Evolutionary conservation across 2,797 vertebrate species (phyloP).

Genomic region (Steatocranus sp.): DNA sequence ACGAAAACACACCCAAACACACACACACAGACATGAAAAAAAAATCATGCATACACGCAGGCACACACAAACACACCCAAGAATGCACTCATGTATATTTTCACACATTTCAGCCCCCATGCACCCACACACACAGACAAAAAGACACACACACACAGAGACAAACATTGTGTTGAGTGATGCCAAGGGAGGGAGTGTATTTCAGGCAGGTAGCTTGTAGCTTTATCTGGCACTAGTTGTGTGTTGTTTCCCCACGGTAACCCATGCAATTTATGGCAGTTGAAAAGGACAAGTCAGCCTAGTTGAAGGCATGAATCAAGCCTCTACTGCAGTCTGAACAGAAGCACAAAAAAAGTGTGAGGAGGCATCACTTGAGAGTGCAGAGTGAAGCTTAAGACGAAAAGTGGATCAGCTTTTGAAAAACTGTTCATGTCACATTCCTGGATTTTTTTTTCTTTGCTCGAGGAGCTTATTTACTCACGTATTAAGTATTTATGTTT

Average conservation of each 20-base stretch:
- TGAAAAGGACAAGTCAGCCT: constrained; percentile 11
- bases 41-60: not conserved
- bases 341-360: constrained; percentile 1
- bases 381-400: constrained; percentile 1
- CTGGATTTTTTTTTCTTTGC: not conserved
- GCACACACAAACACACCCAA: not conserved
- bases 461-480: not conserved
- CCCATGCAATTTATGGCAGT: constrained; percentile 41
- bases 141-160: constrained; percentile 26
- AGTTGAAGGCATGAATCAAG: not conserved
- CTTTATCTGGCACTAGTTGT: constrained; percentile 35
- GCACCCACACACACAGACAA: constrained; percentile 7
- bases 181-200: constrained; percentile 60
- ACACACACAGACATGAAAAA: not conserved
- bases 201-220: constrained; percentile 58
- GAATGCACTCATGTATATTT: not conserved
- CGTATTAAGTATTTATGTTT: not conserved
- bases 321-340: not conserved
- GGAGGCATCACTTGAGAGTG: constrained; percentile 7
- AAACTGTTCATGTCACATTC: not conserved
- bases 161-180: constrained; percentile 62
- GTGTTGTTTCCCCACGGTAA: constrained; percentile 26
- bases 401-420: not conserved
- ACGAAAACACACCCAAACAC: constrained; percentile 47
- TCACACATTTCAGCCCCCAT: not conserved